Conservation (phyloP, 2,888 invertebrate species). For the Drosophila gaucha region DNA sequence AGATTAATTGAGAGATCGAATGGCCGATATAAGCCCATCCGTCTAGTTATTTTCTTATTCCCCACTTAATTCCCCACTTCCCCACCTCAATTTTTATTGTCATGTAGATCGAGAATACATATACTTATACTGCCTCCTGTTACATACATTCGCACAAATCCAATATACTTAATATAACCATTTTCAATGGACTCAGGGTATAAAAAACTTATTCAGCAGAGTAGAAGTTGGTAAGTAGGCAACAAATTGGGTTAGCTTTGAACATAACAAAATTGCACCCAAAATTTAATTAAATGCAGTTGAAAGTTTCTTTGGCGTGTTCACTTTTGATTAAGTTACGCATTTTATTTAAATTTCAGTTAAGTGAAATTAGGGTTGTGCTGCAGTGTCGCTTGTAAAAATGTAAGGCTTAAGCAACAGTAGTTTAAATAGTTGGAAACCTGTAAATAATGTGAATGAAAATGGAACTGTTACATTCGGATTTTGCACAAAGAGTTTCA, state of each 20-base stretch:
- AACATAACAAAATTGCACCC: background rate
- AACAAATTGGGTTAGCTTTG: slow-evolving; percentile 7
- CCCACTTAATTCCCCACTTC: no score
- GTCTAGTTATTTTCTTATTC: no score
- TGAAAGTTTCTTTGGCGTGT: background rate
- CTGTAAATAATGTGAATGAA: background rate
- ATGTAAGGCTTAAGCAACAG: background rate
- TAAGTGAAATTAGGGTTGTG: background rate
- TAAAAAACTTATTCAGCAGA: no score
- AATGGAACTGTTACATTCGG: background rate
- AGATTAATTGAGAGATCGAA: no score
- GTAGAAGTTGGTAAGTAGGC: slow-evolving; percentile 25
- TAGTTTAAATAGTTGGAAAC: background rate
- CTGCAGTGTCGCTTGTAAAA: background rate
- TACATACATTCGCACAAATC: background rate
- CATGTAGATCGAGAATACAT: no score
- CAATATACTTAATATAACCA: background rate
- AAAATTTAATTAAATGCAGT: background rate
- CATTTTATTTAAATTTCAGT: background rate
- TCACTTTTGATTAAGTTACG: background rate
- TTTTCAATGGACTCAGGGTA: no score
- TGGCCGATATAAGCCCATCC: no score
- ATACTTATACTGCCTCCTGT: no score
- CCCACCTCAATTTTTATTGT: no score
- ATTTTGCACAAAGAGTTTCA: no score